phyloP scores from a whole-genome alignment of 2,113 vertebrate genomes.

The Antechinus flavipes region DNA sequence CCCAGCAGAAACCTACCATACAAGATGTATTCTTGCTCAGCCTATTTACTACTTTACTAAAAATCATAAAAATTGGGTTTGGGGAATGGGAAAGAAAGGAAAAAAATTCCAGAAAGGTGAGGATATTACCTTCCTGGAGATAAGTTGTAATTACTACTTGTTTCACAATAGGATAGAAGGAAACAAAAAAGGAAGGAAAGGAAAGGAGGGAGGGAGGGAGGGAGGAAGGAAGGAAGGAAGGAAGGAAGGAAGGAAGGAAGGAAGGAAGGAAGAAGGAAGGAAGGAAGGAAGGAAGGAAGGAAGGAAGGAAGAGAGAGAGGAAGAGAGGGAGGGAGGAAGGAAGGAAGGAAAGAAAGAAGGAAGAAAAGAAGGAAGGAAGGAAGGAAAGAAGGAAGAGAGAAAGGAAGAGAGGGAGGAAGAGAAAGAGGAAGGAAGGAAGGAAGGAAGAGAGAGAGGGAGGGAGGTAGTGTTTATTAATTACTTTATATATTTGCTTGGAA shows the following conservation, averaged over 20 bases:
- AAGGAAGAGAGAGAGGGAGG: neutral
- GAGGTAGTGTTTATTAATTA: neutral
- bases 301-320: no score
- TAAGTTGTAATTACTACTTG: neutral
- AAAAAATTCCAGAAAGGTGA: neutral
- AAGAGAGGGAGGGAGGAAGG: neutral
- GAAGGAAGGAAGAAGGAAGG: neutral
- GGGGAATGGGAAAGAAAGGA: neutral
- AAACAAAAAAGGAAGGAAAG: neutral
- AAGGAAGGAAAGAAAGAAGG: neutral
- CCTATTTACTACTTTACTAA: neutral
- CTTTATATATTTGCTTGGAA: neutral
- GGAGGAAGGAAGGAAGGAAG: neutral
- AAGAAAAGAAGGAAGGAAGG: neutral
- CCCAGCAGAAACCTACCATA: constrained; percentile 15
- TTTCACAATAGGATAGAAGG: neutral
- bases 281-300: neutral
- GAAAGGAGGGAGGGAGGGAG: neutral
- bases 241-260: neutral
- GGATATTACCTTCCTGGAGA: neutral
- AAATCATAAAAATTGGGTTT: constrained; percentile 26
- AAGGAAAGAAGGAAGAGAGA: neutral
- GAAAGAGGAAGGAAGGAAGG: neutral
- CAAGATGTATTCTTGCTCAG: constrained; percentile 17
- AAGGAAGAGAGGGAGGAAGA: no score